Conservation (phyloP, 2,888 invertebrate genomes). For the Carcina quercana region DNA sequence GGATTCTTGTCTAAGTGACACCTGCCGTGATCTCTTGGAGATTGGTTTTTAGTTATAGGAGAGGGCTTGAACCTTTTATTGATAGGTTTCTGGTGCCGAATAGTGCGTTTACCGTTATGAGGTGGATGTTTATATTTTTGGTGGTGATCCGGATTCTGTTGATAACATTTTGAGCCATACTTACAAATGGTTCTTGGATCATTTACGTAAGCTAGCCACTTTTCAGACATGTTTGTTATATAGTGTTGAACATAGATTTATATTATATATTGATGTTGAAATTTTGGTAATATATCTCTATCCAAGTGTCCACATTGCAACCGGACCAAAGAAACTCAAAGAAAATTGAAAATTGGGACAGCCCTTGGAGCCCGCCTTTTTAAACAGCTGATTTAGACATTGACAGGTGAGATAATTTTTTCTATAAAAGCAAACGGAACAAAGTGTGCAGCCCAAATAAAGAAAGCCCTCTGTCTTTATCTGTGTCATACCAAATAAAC, state of each 20-base stretch:
- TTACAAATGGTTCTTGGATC: slow-evolving; percentile 78
- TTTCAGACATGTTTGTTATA: slow-evolving; percentile 42
- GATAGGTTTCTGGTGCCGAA: slow-evolving; percentile 20
- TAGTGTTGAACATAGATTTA: neutral
- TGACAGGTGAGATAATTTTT: no score
- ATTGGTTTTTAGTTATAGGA: neutral
- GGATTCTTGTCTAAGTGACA: no score
- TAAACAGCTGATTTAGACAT: no score
- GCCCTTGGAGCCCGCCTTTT: no score
- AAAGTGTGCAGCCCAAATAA: no score
- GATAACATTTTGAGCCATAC: slow-evolving; percentile 87
- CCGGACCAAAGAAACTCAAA: neutral
- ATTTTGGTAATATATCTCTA: neutral
- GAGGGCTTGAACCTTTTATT: slow-evolving; percentile 29
- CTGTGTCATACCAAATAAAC: no score
- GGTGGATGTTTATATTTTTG: slow-evolving; percentile 85
- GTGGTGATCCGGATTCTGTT: slow-evolving; percentile 83
- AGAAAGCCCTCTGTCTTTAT: no score
- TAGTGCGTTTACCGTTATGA: slow-evolving; percentile 33
- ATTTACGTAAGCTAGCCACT: slow-evolving; percentile 43
- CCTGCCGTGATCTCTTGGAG: no score
- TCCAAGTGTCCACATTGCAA: neutral
- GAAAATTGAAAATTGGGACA: neutral
- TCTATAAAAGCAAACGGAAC: no score
- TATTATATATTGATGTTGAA: neutral